Evolutionary conservation across 2,888 invertebrate genomes (phyloP).

Genomic region (Lutraria lutraria): DNA sequence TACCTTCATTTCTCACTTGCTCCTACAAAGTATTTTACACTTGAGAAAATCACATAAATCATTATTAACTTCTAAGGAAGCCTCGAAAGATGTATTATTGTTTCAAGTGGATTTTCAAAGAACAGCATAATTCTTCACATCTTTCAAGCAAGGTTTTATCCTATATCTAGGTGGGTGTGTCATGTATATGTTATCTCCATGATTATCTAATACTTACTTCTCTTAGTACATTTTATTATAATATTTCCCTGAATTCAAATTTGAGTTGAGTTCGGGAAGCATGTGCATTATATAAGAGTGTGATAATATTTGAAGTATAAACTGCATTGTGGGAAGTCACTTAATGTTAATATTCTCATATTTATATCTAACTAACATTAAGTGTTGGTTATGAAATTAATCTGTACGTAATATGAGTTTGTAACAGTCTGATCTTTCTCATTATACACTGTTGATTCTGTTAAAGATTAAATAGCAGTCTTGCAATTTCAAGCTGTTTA

Average conservation of each 20-base stretch:
- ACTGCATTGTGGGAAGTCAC: too few species aligned
- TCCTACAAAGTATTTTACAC: not conserved
- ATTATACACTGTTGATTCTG: too few species aligned
- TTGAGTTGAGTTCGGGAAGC: not conserved
- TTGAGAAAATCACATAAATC: not conserved
- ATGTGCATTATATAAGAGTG: not conserved
- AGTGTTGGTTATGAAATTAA: too few species aligned
- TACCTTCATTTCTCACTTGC: not conserved
- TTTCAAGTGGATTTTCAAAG: conserved; percentile 10
- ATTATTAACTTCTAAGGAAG: conserved; percentile 2
- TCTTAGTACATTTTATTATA: not conserved
- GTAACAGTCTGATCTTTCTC: too few species aligned
- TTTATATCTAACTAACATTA: too few species aligned
- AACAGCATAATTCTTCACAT: not conserved
- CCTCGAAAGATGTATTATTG: not conserved
- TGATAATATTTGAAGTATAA: too few species aligned
- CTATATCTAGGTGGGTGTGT: not conserved
- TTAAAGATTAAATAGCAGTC: too few species aligned
- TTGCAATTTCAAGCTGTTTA: too few species aligned
- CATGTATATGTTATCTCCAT: not conserved
- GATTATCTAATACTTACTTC: not conserved
- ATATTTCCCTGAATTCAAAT: not conserved
- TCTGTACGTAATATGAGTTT: too few species aligned
- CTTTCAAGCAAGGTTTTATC: not conserved
- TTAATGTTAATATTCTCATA: too few species aligned